Percentiles rank a stretch among this genome's conserved stretches.
These are phyloP conservation scores for Trachurus trachurus DNA, from an alignment of 2,797 vertebrate genomes.

Conservation along the genomic window DNA sequence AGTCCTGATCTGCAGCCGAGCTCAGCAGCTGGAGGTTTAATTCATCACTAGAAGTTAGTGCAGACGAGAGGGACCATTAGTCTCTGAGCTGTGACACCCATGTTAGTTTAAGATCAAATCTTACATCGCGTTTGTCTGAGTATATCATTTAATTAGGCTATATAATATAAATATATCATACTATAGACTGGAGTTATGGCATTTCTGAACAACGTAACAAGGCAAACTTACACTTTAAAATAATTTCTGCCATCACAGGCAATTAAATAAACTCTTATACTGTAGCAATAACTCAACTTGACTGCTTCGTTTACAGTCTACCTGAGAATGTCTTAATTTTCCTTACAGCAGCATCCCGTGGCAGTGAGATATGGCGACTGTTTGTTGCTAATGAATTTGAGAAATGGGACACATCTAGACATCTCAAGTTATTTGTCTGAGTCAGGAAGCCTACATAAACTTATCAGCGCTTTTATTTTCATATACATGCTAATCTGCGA, in stretches of 20 bases:
- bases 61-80: too few relatives aligned
- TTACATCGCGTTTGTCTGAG: neutral
- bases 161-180: too few relatives aligned
- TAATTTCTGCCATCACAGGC: neutral
- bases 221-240: neutral
- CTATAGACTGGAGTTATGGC: too few relatives aligned
- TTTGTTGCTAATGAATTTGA: slow-evolving; percentile 37
- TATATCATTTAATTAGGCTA: neutral
- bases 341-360: slow-evolving; percentile 20
- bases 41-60: too few relatives aligned
- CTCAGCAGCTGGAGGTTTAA: too few relatives aligned
- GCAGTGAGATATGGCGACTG: slow-evolving; percentile 25
- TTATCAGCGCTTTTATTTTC: neutral
- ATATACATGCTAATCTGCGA: neutral
- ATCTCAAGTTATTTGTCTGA: slow-evolving; percentile 13
- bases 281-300: neutral
- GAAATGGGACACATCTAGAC: slow-evolving; percentile 25
- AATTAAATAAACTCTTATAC: neutral
- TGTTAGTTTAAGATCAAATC: neutral
- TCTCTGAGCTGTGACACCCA: neutral
- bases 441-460: slow-evolving; percentile 2
- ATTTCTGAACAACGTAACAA: neutral
- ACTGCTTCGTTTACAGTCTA: slow-evolving; percentile 10
- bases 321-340: slow-evolving; percentile 9
- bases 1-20: too few relatives aligned